A percentile compares a stretch with the other conserved stretches of the same genome.
Evolutionary conservation across 2,113 vertebrate genomes (phyloP).

Genomic region (Felis chaus): DNA sequence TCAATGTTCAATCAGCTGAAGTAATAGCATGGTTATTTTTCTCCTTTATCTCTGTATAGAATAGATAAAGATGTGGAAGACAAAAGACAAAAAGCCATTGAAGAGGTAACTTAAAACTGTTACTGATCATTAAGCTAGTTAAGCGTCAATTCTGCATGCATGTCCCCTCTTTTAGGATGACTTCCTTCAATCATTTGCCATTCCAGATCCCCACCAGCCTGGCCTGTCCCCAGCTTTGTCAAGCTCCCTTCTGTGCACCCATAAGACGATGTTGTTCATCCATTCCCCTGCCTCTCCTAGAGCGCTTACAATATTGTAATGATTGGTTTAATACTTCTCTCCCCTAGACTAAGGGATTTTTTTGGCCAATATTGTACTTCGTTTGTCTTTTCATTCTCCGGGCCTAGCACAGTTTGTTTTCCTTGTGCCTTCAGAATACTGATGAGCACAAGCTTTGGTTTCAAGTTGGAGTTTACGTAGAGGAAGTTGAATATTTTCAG

Average conservation of each 20-base stretch:
- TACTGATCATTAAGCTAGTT: slow-evolving; percentile 53
- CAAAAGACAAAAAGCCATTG: slow-evolving; percentile 96
- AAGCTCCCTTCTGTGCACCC: neutral
- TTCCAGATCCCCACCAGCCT: neutral
- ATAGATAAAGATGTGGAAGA: slow-evolving; percentile 95
- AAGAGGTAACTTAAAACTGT: slow-evolving; percentile 90
- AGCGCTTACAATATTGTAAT: neutral
- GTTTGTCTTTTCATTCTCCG: slow-evolving; percentile 13
- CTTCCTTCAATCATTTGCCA: neutral
- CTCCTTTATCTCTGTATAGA: slow-evolving; percentile 85
- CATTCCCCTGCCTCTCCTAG: neutral
- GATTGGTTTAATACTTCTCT: neutral
- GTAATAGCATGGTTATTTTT: slow-evolving; percentile 78
- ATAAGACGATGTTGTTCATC: neutral
- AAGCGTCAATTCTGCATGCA: slow-evolving; percentile 30
- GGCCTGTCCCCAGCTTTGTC: fast-evolving
- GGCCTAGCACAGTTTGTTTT: neutral
- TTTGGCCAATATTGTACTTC: neutral
- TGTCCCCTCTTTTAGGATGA: slow-evolving; percentile 30
- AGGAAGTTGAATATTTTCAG: slow-evolving; percentile 8
- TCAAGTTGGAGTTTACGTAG: slow-evolving; percentile 5
- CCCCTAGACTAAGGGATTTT: neutral
- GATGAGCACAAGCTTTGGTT: neutral
- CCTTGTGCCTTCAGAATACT: neutral
- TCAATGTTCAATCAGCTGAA: slow-evolving; percentile 64